A percentile compares a stretch with the other conserved stretches of the same genome.
These are phyloP conservation scores for Catajapyx aquilonaris DNA, from an alignment of 1,140 invertebrate species.

Conservation along the genomic window DNA sequence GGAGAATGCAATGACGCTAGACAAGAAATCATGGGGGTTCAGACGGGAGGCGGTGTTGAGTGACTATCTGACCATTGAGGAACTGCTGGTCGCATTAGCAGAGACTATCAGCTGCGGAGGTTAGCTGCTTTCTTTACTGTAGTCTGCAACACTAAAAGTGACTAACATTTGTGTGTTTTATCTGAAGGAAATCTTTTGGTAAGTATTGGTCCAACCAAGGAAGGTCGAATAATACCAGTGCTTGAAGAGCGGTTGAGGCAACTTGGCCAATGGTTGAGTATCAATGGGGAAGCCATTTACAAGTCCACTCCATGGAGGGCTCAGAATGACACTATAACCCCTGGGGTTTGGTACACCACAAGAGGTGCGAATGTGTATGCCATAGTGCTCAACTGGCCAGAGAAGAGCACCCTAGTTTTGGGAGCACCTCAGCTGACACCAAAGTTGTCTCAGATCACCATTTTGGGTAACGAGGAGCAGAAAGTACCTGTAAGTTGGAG, in stretches of 20 bases:
- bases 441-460: constrained; percentile 12
- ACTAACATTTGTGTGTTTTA: background rate
- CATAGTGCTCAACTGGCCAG: constrained; percentile 21
- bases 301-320: constrained; percentile 20
- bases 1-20: constrained; percentile 29
- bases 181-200: constrained; percentile 28
- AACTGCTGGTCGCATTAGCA: constrained; percentile 22
- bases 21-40: constrained; percentile 32
- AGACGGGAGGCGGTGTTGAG: constrained; percentile 19
- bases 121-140: constrained; percentile 2
- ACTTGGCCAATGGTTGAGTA: constrained; percentile 29
- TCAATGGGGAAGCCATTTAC: constrained; percentile 36
- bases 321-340: constrained; percentile 28
- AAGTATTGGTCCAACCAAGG: constrained; percentile 32
- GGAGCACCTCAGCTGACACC: constrained; percentile 13
- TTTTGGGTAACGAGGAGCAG: constrained; percentile 14
- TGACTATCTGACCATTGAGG: constrained; percentile 24
- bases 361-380: constrained; percentile 16
- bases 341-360: constrained; percentile 18
- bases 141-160: constrained; percentile 10
- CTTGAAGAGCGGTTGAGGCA: constrained; percentile 33
- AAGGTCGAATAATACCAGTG: constrained; percentile 31
- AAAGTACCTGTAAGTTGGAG: too few relatives aligned
- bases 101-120: constrained; percentile 25
- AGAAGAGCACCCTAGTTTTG: constrained; percentile 13